Conservation (phyloP, 2,888 invertebrate genomes). For the Gryllus longicercus region DNA sequence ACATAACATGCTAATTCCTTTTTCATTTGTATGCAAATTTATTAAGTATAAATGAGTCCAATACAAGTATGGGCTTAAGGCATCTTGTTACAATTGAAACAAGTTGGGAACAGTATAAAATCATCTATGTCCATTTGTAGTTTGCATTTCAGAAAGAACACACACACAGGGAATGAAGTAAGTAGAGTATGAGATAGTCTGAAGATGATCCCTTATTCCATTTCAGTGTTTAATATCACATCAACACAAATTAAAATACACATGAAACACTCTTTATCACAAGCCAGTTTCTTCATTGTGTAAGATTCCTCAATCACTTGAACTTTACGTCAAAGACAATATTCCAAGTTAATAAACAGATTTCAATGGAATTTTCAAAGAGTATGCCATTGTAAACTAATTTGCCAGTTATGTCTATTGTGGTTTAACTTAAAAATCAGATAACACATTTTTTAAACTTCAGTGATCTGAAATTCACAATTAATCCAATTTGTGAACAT, state of each 20-base stretch:
- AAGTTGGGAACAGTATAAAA: not conserved
- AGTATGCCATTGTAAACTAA: no score
- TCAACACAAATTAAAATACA: constrained; percentile 1
- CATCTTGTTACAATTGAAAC: constrained; percentile 26
- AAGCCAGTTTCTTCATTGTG: no score
- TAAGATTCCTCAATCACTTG: no score
- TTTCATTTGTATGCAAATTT: constrained; percentile 24
- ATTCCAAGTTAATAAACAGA: no score
- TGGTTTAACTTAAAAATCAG: not conserved
- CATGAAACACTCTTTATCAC: not conserved
- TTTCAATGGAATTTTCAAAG: no score
- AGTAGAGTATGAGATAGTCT: not conserved
- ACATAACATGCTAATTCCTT: constrained; percentile 1
- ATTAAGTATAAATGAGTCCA: constrained; percentile 30
- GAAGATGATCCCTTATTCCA: constrained; percentile 5
- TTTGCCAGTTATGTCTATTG: no score
- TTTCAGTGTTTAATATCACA: constrained; percentile 3
- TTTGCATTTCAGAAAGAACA: constrained; percentile 5
- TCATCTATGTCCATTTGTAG: not conserved
- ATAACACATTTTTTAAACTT: not conserved
- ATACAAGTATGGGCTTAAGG: constrained; percentile 33
- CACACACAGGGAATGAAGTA: constrained; percentile 11
- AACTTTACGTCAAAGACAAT: no score
- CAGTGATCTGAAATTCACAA: not conserved
- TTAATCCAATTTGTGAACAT: not conserved